phyloP scores from a whole-genome alignment of 2,888 invertebrate species.

The Drosophila austrosaltans region DNA sequence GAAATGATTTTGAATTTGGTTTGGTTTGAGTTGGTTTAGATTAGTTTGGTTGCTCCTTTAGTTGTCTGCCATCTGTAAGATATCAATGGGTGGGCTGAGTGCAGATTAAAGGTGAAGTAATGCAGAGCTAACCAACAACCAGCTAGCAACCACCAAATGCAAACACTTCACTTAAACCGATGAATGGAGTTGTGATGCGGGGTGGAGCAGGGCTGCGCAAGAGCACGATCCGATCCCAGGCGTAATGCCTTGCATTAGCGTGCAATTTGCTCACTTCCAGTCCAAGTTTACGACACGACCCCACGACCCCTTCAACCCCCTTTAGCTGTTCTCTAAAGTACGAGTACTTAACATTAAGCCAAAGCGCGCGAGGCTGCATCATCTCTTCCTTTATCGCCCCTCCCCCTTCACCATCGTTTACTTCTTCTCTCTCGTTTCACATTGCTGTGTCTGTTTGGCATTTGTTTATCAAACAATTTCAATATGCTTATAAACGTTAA shows the following conservation, averaged over 20 bases:
- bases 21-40: conserved; percentile 17
- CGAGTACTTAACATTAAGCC: conserved; percentile 65
- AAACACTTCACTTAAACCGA: conserved; percentile 21
- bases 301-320: conserved; percentile 5
- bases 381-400: conserved; percentile 15
- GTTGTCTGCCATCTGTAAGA: conserved; percentile 33
- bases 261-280: conserved; percentile 77
- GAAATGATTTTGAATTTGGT: conserved; percentile 41
- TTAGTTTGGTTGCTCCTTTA: not conserved
- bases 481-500: conserved; percentile 70
- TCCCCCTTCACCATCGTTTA: not conserved
- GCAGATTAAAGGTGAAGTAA: conserved; percentile 78
- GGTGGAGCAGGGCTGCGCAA: not conserved
- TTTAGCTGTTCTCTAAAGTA: conserved; percentile 24
- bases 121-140: conserved; percentile 42
- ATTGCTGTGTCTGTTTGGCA: conserved; percentile 50
- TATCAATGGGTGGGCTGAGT: conserved; percentile 49
- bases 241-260: conserved; percentile 75
- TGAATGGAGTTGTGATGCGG: not conserved
- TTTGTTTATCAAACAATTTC: conserved; percentile 78
- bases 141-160: conserved; percentile 28
- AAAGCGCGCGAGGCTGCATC: conserved; percentile 32
- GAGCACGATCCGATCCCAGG: conserved; percentile 58
- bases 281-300: conserved; percentile 53
- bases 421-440: not conserved